Evolutionary conservation across 1,140 invertebrate genomes (phyloP).

Genomic region (Acromyrmex heyeri): DNA sequence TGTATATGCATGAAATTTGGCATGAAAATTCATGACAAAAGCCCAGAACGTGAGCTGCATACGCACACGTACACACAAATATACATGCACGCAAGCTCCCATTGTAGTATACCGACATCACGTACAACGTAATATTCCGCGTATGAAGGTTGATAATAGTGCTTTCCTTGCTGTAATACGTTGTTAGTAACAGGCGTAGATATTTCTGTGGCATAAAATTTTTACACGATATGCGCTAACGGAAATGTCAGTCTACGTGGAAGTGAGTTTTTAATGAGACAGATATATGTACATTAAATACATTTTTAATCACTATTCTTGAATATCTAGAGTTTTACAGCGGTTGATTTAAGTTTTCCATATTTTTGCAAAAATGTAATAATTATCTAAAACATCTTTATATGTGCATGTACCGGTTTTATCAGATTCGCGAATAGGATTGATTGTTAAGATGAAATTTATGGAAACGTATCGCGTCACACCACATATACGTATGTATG

Average conservation of each 20-base stretch:
- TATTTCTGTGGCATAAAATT: constrained; percentile 25
- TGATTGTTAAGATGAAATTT: constrained; percentile 24
- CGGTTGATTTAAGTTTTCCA: neutral
- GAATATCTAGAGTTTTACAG: neutral
- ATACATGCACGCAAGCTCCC: constrained; percentile 5
- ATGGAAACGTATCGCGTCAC: neutral
- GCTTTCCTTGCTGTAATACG: constrained; percentile 46
- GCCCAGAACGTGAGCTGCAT: constrained; percentile 45
- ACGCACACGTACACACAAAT: neutral
- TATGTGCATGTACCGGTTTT: neutral
- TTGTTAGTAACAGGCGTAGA: constrained; percentile 19
- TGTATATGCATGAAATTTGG: constrained; percentile 63
- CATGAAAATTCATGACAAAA: constrained; percentile 61
- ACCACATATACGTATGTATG: neutral
- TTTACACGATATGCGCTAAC: constrained; percentile 14
- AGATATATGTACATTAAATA: neutral
- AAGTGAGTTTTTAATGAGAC: constrained; percentile 1
- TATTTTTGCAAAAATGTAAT: neutral
- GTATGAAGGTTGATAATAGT: constrained; percentile 55
- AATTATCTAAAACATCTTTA: neutral
- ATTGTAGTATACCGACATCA: constrained; percentile 46
- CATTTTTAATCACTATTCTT: neutral
- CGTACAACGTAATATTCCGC: constrained; percentile 55
- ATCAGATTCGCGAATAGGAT: neutral
- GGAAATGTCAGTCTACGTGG: neutral